Base-by-base conservation (phyloP, 2,113 vertebrate genomes). In the Symphodus melops region DNA sequence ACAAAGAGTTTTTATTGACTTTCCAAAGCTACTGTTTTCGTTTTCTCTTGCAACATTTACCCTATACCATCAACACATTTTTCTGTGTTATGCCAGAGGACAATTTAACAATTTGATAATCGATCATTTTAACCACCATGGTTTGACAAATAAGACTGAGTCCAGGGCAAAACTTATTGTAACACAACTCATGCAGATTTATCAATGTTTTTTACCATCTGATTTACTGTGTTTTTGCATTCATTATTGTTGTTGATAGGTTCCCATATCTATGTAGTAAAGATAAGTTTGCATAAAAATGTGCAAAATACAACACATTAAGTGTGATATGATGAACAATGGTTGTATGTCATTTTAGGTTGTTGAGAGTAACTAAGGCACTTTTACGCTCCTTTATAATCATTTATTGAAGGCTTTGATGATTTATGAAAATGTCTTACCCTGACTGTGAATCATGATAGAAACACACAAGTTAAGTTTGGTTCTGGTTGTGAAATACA, bases 381-480 rank as follows among this genome's bases (percentile, higher is more conserved):
- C 82, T 83, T 85, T 85, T 84, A 42, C 51, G 51, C 66, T 70
- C 61, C 39, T 72, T 81, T 75, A 54, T 54, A 21, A 68, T 77
- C 46, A 64, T 71, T 63, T 69, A 23, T 39, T 69, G 49, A 56
- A 33, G 54, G 5, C 12, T 62, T 42, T 71, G 61, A 21, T 56
- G 21, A 33, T 78, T 78, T 46, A 23, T 68, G 21, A 33, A 33
- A 33, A 64, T 58, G 55, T 74, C 48, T 74, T 76, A 72, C 42
- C 41, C 58, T 42, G 69, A 86, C 81, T 88, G 74, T 88, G 75
- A 86, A 79, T 81, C 67, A 76, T 72, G 66, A 68, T 48, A 52
- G 36, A 9, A 28, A 60, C 6, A 41, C 48, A 39, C 16, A 28
- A 36, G 20, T 73, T 68, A 28, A 53, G 20, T 39, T 16, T 16